Conservation (phyloP, 2,888 invertebrate genomes). For the Argynnis bischoffii region DNA sequence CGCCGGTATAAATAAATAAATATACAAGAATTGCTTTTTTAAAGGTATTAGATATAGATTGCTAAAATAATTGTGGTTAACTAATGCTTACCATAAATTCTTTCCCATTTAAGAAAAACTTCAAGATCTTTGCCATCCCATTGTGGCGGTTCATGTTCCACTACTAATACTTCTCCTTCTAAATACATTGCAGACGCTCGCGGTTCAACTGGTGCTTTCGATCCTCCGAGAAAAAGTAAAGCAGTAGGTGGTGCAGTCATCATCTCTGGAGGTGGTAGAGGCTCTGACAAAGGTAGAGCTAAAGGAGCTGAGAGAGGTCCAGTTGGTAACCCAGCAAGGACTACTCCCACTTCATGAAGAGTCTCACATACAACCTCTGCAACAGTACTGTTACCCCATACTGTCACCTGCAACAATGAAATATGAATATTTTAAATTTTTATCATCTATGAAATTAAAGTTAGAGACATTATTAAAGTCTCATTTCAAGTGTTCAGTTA, state of each 20-base stretch:
- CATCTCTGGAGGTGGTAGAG: constrained; percentile 50
- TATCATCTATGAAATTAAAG: background rate
- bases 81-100: constrained; percentile 69
- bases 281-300: constrained; percentile 58
- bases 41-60: background rate
- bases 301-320: constrained; percentile 65
- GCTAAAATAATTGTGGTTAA: background rate
- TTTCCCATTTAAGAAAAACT: constrained; percentile 75
- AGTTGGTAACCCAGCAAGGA: constrained; percentile 65
- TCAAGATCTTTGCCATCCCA: constrained; percentile 81
- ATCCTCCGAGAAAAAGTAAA: constrained; percentile 83
- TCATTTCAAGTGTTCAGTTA: background rate
- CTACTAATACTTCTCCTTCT: constrained; percentile 85
- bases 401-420: constrained; percentile 64
- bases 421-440: constrained; percentile 10
- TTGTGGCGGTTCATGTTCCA: constrained; percentile 81
- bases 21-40: no score
- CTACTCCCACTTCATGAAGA: constrained; percentile 70
- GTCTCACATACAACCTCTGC: constrained; percentile 75
- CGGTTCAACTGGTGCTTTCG: constrained; percentile 84
- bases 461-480: background rate
- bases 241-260: constrained; percentile 65
- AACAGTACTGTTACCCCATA: constrained; percentile 69
- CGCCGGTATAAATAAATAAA: no score
- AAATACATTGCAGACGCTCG: constrained; percentile 80